A percentile compares a stretch with the other conserved stretches of the same genome.
phyloP scores from a whole-genome alignment of 2,113 vertebrate genomes.

The Ammodramus savannarum region DNA sequence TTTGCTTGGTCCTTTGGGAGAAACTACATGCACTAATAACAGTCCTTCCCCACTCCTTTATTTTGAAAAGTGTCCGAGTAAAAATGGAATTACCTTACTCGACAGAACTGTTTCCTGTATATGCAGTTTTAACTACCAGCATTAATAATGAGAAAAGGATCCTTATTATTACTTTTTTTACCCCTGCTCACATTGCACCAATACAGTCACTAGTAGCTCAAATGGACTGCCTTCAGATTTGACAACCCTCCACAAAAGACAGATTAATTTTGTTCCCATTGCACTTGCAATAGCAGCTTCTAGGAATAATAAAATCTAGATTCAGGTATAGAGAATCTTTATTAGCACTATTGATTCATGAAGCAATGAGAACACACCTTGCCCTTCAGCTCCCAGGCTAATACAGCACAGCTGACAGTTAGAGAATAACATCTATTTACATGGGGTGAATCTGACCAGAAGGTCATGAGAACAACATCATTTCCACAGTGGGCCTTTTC shows the following conservation, averaged over 20 bases:
- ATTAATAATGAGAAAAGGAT: slow-evolving; percentile 15
- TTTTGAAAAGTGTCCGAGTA: neutral
- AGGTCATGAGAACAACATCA: slow-evolving; percentile 4
- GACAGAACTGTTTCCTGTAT: slow-evolving; percentile 12
- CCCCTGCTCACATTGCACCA: neutral
- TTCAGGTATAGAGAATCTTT: neutral
- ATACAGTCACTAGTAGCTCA: neutral
- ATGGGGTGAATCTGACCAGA: neutral
- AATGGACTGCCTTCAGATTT: neutral
- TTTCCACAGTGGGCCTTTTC: neutral
- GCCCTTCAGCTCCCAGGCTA: slow-evolving; percentile 7
- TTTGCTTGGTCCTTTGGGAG: neutral
- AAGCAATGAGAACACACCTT: neutral
- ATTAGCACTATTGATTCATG: slow-evolving; percentile 11
- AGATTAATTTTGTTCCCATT: neutral
- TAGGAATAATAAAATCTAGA: neutral
- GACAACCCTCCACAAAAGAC: neutral
- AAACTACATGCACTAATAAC: slow-evolving; percentile 2
- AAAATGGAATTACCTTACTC: slow-evolving; percentile 52
- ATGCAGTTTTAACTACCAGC: neutral
- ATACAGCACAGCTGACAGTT: neutral
- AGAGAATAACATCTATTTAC: slow-evolving; percentile 14
- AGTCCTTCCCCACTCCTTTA: neutral
- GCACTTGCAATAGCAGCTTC: neutral
- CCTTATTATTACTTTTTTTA: neutral